phyloP scores from a whole-genome alignment of 2,888 invertebrate species.

The Noctua janthe region DNA sequence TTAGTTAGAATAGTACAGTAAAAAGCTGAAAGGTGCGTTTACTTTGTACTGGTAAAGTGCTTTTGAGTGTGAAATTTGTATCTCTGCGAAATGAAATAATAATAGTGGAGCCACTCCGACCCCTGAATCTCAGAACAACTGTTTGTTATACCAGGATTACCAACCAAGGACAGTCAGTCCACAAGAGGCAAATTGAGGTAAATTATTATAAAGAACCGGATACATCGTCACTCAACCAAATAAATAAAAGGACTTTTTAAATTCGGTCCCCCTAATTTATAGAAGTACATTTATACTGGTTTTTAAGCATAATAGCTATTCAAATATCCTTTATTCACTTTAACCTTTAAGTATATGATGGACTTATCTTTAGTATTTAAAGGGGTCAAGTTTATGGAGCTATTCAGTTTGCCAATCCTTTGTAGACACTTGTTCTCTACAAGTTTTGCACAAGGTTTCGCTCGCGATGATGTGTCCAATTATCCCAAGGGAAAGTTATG shows the following conservation, averaged over 20 bases:
- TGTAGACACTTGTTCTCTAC: neutral
- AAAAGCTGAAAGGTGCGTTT: too few species aligned
- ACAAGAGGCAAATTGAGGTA: neutral
- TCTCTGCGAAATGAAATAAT: neutral
- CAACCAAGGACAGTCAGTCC: neutral
- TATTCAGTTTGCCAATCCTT: slow-evolving; percentile 11
- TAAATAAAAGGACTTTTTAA: neutral
- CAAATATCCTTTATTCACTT: slow-evolving; percentile 17
- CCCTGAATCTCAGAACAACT: neutral
- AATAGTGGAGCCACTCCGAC: neutral
- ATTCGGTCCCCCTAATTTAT: neutral
- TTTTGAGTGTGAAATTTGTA: too few species aligned
- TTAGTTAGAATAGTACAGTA: neutral
- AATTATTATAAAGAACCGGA: neutral
- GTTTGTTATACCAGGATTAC: neutral
- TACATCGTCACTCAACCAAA: neutral
- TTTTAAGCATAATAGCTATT: neutral
- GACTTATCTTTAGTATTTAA: neutral
- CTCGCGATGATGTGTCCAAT: neutral
- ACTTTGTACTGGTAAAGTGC: too few species aligned
- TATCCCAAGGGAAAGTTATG: neutral
- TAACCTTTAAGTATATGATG: neutral
- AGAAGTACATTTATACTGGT: neutral
- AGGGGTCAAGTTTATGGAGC: slow-evolving; percentile 4
- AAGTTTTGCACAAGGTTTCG: neutral